These are phyloP conservation scores for Brachystomella parvula DNA, from an alignment of 1,140 invertebrate species.

Conservation along the genomic window DNA sequence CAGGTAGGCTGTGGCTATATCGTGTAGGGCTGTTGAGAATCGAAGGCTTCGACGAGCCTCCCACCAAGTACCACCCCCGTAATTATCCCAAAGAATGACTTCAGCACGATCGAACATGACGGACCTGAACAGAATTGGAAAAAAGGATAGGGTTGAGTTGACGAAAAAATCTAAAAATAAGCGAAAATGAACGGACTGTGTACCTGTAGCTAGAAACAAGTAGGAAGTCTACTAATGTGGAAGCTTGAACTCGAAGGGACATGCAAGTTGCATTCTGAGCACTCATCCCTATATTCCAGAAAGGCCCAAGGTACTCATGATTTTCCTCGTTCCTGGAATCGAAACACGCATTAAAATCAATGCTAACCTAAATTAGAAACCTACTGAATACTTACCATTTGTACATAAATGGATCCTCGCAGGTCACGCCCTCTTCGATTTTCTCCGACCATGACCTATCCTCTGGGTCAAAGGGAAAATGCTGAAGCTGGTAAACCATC, in stretches of 20 bases:
- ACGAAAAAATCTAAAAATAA: neutral
- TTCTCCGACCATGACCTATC: constrained; percentile 73
- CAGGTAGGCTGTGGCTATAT: constrained; percentile 65
- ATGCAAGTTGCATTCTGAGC: constrained; percentile 63
- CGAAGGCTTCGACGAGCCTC: constrained; percentile 79
- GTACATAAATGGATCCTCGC: constrained; percentile 37
- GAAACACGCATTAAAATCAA: neutral
- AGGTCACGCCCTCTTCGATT: constrained; percentile 57
- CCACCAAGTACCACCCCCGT: constrained; percentile 78
- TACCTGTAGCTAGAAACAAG: constrained; percentile 19
- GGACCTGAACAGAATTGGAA: constrained; percentile 46
- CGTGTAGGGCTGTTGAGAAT: constrained; percentile 62
- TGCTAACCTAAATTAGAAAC: neutral
- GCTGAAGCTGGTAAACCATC: constrained; percentile 69
- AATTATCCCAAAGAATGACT: constrained; percentile 74
- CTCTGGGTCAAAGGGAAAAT: constrained; percentile 76
- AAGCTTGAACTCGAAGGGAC: constrained; percentile 71
- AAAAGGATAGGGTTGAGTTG: no score
- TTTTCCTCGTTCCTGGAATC: constrained; percentile 39
- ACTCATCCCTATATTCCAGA: constrained; percentile 59
- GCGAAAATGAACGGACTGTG: neutral
- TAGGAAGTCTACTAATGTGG: constrained; percentile 51
- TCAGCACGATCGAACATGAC: constrained; percentile 81
- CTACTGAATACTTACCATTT: constrained; percentile 13
- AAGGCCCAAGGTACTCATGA: constrained; percentile 45